Evolutionary conservation across 1,140 invertebrate species (phyloP).

Genomic region (Medauroidea extradentata): DNA sequence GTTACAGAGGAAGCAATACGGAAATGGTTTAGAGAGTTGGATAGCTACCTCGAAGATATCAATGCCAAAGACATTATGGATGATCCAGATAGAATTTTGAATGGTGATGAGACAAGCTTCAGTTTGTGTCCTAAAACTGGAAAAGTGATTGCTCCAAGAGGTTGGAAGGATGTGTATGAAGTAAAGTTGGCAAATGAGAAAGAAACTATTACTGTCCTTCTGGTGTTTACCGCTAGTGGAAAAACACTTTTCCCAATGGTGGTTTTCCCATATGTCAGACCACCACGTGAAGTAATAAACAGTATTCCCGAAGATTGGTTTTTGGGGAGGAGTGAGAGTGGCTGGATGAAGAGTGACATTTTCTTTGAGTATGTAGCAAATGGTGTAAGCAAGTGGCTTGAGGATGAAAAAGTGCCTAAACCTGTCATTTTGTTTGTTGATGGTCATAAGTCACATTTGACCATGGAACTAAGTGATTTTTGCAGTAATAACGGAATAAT

Average conservation of each 20-base stretch:
- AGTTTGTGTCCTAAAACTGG: conserved; percentile 20
- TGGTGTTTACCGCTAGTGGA: background rate
- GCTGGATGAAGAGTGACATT: conserved; percentile 41
- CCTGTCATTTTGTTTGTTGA: conserved; percentile 40
- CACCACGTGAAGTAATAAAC: conserved; percentile 14
- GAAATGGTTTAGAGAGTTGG: conserved; percentile 37
- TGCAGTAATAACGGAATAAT: conserved; percentile 38
- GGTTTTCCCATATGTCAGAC: background rate
- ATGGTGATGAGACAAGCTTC: conserved; percentile 31
- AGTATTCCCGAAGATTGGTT: conserved; percentile 34
- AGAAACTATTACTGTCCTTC: conserved; percentile 12
- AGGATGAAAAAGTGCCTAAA: conserved; percentile 28
- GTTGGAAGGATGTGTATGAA: conserved; percentile 23
- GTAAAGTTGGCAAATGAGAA: conserved; percentile 8
- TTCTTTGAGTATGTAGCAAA: conserved; percentile 43
- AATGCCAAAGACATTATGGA: conserved; percentile 26
- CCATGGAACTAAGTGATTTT: conserved; percentile 34
- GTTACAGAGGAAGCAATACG: no score
- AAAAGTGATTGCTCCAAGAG: conserved; percentile 31
- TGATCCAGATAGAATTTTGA: conserved; percentile 26
- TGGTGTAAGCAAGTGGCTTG: conserved; percentile 33
- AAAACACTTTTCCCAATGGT: background rate
- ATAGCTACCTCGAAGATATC: conserved; percentile 27
- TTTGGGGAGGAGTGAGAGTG: conserved; percentile 35
- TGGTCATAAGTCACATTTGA: conserved; percentile 41